A percentile compares a stretch with the other conserved stretches of the same genome.
Conservation (phyloP, 2,113 vertebrate species). For the Pedionomus torquatus region DNA sequence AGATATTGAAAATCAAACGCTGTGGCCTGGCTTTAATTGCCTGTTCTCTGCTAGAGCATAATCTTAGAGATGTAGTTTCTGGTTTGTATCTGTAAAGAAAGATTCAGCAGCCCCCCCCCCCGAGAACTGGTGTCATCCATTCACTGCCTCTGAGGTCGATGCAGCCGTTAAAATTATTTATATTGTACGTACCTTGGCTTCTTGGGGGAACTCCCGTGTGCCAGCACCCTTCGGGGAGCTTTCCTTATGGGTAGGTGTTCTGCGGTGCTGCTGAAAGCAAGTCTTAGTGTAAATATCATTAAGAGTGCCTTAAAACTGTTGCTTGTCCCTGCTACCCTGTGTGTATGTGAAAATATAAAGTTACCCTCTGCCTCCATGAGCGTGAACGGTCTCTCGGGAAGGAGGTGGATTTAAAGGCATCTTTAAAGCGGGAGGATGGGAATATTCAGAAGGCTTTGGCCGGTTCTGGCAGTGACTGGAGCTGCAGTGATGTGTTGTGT, state of each 20-base stretch:
- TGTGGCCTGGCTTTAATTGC: not conserved
- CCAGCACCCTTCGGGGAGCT: fast-evolving
- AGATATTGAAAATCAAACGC: constrained; percentile 57
- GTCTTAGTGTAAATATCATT: fast-evolving
- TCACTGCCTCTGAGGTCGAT: not conserved
- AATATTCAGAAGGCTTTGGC: not conserved
- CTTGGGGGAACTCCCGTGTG: fast-evolving
- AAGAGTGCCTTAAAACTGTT: fast-evolving
- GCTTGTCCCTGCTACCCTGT: no score
- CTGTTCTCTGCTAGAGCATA: not conserved
- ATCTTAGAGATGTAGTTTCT: not conserved
- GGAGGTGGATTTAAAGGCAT: not conserved
- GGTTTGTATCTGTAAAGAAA: not conserved
- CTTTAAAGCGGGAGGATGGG: not conserved
- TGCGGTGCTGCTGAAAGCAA: not conserved
- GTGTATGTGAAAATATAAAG: no score
- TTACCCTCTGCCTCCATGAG: not conserved
- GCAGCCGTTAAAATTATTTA: not conserved
- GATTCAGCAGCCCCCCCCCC: not conserved
- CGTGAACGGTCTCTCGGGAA: no score
- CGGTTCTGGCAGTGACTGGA: not conserved
- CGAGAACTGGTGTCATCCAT: not conserved
- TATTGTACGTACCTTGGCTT: fast-evolving
- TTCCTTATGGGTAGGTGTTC: fast-evolving
- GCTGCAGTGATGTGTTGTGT: not conserved